Conservation (phyloP, 2,113 vertebrate genomes). For the Brachyhypopomus occidentalis region DNA sequence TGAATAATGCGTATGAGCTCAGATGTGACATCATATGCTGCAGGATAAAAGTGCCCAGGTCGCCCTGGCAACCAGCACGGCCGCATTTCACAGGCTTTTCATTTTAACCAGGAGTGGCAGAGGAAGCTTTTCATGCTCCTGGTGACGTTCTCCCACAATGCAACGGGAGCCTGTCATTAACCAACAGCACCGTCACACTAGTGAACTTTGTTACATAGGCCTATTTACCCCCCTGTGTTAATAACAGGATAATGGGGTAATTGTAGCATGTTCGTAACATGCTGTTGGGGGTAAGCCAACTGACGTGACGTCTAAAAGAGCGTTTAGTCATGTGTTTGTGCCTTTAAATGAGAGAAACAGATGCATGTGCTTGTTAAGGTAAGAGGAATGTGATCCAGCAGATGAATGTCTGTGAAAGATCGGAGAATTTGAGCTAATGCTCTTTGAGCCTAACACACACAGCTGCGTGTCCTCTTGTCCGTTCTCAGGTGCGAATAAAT, state of each 20-base stretch:
- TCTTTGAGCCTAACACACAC: not conserved
- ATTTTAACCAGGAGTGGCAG: not conserved
- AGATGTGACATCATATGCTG: not conserved
- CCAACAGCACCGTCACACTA: not conserved
- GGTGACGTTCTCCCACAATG: not conserved
- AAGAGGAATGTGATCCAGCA: not conserved
- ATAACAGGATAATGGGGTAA: not conserved
- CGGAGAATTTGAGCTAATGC: not conserved
- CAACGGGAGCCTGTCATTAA: not conserved
- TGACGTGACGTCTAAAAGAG: constrained; percentile 57
- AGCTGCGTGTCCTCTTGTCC: constrained; percentile 36
- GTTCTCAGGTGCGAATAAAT: constrained; percentile 78
- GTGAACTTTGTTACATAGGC: not conserved
- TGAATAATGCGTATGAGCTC: not conserved
- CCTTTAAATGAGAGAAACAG: constrained; percentile 8
- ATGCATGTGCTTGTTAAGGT: not conserved
- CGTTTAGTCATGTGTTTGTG: not conserved
- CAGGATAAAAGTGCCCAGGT: constrained; percentile 4
- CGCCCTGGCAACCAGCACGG: not conserved
- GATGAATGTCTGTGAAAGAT: not conserved
- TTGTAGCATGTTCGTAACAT: too few relatives aligned
- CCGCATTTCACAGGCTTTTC: constrained; percentile 1
- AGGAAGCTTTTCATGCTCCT: not conserved
- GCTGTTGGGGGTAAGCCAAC: constrained; percentile 37
- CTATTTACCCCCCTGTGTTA: not conserved